phyloP scores from a whole-genome alignment of 1,140 invertebrate genomes.

The Mactra quadrangularis region DNA sequence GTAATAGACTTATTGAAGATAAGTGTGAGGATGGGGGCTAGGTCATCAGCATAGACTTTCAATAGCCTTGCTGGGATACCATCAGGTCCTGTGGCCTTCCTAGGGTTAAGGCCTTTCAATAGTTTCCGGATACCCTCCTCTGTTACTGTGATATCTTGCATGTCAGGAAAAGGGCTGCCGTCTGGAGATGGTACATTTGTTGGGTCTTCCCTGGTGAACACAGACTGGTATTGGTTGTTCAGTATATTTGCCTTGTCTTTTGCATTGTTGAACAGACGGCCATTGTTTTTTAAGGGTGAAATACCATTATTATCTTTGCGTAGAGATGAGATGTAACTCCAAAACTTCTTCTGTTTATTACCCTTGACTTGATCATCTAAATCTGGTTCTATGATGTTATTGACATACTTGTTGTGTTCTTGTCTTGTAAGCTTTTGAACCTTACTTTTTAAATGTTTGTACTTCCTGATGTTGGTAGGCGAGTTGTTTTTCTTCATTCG shows the following conservation, averaged over 20 bases:
- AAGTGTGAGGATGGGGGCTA: too few relatives aligned
- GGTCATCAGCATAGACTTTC: too few relatives aligned
- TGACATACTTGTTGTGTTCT: background rate
- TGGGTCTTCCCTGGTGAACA: too few relatives aligned
- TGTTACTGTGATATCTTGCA: too few relatives aligned
- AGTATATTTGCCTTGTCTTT: slow-evolving; percentile 33
- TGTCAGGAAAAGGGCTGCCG: too few relatives aligned
- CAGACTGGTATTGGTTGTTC: too few relatives aligned
- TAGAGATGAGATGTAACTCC: slow-evolving; percentile 50
- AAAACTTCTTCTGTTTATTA: slow-evolving; percentile 27
- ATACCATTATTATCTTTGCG: slow-evolving; percentile 31
- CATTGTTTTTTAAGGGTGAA: slow-evolving; percentile 39
- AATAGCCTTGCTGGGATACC: too few relatives aligned
- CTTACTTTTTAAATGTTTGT: background rate
- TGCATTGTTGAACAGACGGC: slow-evolving; percentile 7
- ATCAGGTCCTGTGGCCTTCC: too few relatives aligned
- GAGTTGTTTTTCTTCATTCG: background rate
- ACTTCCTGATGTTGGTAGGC: background rate
- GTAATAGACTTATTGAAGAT: too few relatives aligned
- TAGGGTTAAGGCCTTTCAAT: too few relatives aligned
- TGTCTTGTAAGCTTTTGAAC: background rate
- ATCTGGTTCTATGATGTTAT: slow-evolving; percentile 15
- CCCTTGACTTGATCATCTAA: slow-evolving; percentile 3
- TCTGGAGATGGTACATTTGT: too few relatives aligned
- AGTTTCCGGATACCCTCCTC: too few relatives aligned